phyloP scores from a whole-genome alignment of 1,140 invertebrate genomes.

The Sminthurides bifidus region DNA sequence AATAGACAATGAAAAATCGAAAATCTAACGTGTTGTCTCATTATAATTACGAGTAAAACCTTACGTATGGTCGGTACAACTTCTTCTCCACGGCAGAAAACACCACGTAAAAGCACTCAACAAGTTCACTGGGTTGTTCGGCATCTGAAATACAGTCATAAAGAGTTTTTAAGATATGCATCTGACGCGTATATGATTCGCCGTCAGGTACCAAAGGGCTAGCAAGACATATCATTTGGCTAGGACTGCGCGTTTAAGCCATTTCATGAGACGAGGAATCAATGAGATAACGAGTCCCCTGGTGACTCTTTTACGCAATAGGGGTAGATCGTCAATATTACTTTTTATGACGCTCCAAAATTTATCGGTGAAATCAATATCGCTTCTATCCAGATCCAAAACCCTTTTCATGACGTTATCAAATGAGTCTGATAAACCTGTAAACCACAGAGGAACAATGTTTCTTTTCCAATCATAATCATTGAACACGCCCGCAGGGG shows the following conservation, averaged over 20 bases:
- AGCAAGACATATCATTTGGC: too few species aligned
- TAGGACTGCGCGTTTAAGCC: too few species aligned
- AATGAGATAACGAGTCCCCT: too few species aligned
- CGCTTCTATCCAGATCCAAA: constrained; percentile 10
- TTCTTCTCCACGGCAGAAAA: constrained; percentile 16
- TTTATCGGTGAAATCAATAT: constrained; percentile 26
- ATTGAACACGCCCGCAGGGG: too few species aligned
- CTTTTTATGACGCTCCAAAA: constrained; percentile 24
- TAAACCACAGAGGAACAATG: background rate
- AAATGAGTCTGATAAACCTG: constrained; percentile 24
- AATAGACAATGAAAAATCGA: background rate
- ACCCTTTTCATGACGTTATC: constrained; percentile 17
- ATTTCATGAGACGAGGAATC: too few species aligned
- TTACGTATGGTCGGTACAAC: constrained; percentile 29
- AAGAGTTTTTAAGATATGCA: too few species aligned
- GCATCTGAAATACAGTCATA: constrained; percentile 8
- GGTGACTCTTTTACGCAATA: too few species aligned
- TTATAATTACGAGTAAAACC: constrained; percentile 1
- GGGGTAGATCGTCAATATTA: too few species aligned
- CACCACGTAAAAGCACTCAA: constrained; percentile 16
- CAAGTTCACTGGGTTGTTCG: constrained; percentile 1
- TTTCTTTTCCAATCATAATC: too few species aligned
- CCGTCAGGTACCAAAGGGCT: too few species aligned
- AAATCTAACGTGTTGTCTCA: background rate
- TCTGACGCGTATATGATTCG: too few species aligned